These are phyloP conservation scores for Ditylenchus weischeri DNA, from an alignment of 2,888 invertebrate genomes.

Conservation along the genomic window DNA sequence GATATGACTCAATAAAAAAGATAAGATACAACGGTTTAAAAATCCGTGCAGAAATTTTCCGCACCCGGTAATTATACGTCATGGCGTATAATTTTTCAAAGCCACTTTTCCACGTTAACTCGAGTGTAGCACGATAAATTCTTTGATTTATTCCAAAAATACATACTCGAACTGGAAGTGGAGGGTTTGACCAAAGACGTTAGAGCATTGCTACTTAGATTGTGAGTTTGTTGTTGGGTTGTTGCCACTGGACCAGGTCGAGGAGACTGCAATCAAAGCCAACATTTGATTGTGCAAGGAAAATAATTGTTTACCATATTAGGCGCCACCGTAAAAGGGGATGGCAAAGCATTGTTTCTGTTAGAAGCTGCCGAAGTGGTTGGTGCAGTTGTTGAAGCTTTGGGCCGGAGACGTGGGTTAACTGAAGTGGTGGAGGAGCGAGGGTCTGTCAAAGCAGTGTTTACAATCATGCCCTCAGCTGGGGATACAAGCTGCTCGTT, in stretches of 20 bases:
- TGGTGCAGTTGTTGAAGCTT: constrained; percentile 38
- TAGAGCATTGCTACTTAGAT: neutral
- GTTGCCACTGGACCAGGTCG: neutral
- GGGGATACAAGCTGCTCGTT: neutral
- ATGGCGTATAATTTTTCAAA: too few relatives aligned
- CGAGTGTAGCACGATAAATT: too few relatives aligned
- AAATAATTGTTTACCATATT: neutral
- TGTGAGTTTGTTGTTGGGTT: neutral
- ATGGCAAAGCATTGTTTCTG: constrained; percentile 9
- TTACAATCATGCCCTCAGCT: constrained; percentile 38
- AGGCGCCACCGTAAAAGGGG: constrained; percentile 12
- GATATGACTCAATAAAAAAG: too few relatives aligned
- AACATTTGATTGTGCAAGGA: constrained; percentile 1
- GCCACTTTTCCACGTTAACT: too few relatives aligned
- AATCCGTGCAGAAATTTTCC: too few relatives aligned
- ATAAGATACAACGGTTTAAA: too few relatives aligned
- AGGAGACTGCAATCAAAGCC: neutral
- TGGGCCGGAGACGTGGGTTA: constrained; percentile 56
- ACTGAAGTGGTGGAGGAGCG: constrained; percentile 50
- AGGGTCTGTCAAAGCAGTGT: constrained; percentile 25
- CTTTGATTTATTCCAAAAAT: neutral
- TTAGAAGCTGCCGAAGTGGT: constrained; percentile 11
- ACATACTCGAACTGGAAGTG: constrained; percentile 6
- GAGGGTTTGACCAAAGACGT: neutral
- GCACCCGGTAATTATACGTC: too few relatives aligned